Conservation (phyloP, 2,888 invertebrate species). For the Drosophila melanocephala region DNA sequence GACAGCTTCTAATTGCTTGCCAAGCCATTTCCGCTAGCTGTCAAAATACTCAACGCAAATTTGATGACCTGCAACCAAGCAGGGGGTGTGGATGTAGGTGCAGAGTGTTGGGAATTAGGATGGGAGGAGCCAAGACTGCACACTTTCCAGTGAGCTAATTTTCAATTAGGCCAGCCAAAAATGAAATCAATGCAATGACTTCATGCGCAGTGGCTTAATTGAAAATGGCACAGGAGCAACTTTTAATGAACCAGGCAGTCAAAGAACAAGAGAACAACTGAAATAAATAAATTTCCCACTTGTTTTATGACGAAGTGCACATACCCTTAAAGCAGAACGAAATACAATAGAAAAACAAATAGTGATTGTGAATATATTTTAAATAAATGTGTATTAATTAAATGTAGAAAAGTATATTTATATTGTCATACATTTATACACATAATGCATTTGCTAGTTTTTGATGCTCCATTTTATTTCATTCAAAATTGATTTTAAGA, state of each 20-base stretch:
- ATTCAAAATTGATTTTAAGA: background rate
- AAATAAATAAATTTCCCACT: conserved; percentile 4
- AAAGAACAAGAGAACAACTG: conserved; percentile 23
- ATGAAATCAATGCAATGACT: conserved; percentile 71
- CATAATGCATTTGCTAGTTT: background rate
- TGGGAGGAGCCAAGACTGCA: conserved; percentile 14
- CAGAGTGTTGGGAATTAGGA: background rate
- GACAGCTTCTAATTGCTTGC: conserved; percentile 74
- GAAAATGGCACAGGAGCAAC: conserved; percentile 67
- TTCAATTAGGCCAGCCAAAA: conserved; percentile 72
- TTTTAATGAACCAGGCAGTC: conserved; percentile 67
- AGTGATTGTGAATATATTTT: background rate
- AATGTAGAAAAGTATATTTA: background rate
- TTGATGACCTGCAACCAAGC: conserved; percentile 1
- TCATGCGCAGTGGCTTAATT: conserved; percentile 59
- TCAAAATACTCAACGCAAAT: conserved; percentile 50
- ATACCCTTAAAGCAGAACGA: conserved; percentile 10
- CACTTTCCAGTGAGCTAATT: conserved; percentile 63
- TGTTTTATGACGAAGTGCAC: background rate
- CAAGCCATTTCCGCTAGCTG: conserved; percentile 61
- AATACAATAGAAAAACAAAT: background rate
- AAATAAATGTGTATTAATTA: background rate
- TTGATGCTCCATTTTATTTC: background rate
- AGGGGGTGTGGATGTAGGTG: background rate
- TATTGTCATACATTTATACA: background rate